Conservation (phyloP, 2,797 vertebrate genomes). For the Malurus leucopterus region DNA sequence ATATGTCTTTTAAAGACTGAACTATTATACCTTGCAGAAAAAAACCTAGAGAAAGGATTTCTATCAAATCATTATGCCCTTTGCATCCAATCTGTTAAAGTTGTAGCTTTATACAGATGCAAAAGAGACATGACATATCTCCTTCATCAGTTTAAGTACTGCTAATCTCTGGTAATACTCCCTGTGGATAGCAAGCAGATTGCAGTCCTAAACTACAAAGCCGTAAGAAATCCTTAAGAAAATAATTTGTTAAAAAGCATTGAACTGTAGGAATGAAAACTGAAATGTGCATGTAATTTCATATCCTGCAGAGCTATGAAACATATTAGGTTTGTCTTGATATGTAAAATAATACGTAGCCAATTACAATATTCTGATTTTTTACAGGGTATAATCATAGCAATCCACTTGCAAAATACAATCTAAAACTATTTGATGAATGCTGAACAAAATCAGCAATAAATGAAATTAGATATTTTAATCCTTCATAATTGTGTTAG, state of each 20-base stretch:
- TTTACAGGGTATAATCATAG: conserved; percentile 6
- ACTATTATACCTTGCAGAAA: neutral
- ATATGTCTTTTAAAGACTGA: neutral
- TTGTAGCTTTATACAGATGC: neutral
- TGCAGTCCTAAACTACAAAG: conserved; percentile 49
- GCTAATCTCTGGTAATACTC: conserved; percentile 57
- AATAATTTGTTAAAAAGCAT: conserved; percentile 54
- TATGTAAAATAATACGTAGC: neutral
- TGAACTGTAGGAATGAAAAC: conserved; percentile 31
- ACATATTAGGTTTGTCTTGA: conserved; percentile 5
- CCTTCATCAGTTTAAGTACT: conserved; percentile 49
- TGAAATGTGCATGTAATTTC: conserved; percentile 24
- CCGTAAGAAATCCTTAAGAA: conserved; percentile 49
- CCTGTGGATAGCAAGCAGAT: conserved; percentile 31
- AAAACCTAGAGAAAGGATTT: neutral
- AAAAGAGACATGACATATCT: conserved; percentile 3
- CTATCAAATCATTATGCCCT: neutral
- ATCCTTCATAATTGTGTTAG: neutral
- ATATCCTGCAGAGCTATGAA: neutral
- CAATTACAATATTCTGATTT: neutral
- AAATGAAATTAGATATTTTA: conserved; percentile 34
- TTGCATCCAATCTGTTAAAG: neutral
- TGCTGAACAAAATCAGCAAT: conserved; percentile 35
- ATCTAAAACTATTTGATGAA: conserved; percentile 7
- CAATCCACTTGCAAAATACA: neutral